Conservation (phyloP, 2,888 invertebrate species). For the Drosophila mimica region DNA sequence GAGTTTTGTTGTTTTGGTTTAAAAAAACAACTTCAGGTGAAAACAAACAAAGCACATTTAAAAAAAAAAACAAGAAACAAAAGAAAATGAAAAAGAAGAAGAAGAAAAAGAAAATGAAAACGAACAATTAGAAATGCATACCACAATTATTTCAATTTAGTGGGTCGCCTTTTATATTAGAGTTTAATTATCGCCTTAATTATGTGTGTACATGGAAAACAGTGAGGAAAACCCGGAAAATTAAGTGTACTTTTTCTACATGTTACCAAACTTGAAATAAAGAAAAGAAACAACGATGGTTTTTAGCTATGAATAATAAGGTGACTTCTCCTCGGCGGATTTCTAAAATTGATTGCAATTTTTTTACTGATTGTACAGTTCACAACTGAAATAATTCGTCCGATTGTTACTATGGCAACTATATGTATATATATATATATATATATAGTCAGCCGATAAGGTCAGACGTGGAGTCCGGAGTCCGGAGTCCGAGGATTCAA, state of each 20-base stretch:
- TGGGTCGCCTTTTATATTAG: background rate
- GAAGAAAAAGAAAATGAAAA: background rate
- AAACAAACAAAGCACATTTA: no score
- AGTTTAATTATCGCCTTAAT: background rate
- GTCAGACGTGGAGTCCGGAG: background rate
- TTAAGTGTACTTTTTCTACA: background rate
- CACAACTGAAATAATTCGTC: background rate
- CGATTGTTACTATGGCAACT: constrained; percentile 15
- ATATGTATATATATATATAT: no score
- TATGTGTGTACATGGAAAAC: background rate
- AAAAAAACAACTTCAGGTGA: no score
- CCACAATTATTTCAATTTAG: background rate
- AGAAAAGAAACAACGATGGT: background rate
- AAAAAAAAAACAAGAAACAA: no score
- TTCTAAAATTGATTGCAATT: background rate
- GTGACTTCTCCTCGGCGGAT: background rate
- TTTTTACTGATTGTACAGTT: background rate
- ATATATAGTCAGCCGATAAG: background rate
- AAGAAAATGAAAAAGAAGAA: no score
- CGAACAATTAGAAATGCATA: background rate
- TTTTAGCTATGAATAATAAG: background rate
- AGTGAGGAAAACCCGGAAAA: background rate
- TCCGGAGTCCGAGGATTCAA: background rate
- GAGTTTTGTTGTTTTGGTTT: no score
- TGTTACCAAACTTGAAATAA: background rate